Evolutionary conservation across 37 sponge, comb jelly and placozoan genomes (phyloP), one percentile per base, ranked within the genome.

Genomic region (Ianthella basta): DNA sequence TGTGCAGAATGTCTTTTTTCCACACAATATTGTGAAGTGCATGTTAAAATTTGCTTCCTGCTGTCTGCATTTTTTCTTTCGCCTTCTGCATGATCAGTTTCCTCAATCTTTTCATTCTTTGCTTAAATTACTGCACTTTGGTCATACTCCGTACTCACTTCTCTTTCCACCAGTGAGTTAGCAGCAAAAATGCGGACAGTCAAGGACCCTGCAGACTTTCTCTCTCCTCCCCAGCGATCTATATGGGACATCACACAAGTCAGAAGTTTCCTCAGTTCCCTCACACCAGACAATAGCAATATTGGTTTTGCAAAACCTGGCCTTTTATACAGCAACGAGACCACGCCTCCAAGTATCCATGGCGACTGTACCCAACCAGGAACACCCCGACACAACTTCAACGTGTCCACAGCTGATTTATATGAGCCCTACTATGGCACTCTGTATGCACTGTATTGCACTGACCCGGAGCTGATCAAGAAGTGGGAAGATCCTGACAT

Each of bases 161-260:
- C n/a, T 44, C 50, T 8, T 44, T 44, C 50, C 50, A 10, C 34
- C 82, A 92, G 89, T 23, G 54, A 32, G 19, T 64, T 88, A 34
- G 72, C 92, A 16, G 21, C 4, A 20, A 57, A 16, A 12, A 94
- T 94, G 95, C 67, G 91, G 20, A 59, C 75, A 40, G 75, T 80
- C 0, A n/a, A 56, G 16, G 72, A 82, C 32, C 89, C 95, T 27
- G 82, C 41, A 4, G 95, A 91, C 56, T 91, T 91, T 68, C 92
- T 91, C n/a, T 27, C 36, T n/a, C 81, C 84, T 20, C 95, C 95
- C 13, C 55, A 55, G 32, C 67, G 92, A 23, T 60, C 21, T 36
- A 15, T 89, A 50, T 82, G 44, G 20, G 82, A 91, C 83, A 32
- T 24, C 67, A n/a, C 36, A 53, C 87, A 78, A 35, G 30, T 89